Evolutionary conservation across 1,140 invertebrate genomes (phyloP).

Genomic region (Chymomyza costata): DNA sequence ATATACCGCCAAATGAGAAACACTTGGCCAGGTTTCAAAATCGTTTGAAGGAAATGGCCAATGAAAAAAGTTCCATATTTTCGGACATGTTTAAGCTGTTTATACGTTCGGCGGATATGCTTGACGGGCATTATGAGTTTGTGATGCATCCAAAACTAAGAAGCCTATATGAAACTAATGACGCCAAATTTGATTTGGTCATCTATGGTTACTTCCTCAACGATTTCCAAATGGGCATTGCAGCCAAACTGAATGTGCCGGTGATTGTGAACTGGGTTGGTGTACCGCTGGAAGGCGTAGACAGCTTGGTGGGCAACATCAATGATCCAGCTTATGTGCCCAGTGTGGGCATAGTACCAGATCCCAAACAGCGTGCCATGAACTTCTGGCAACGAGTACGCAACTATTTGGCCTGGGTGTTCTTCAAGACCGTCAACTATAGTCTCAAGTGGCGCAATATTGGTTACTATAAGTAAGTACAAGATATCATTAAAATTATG

Average conservation of each 20-base stretch:
- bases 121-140: conserved; percentile 25
- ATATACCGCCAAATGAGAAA: conserved; percentile 16
- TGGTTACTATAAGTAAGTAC: conserved; percentile 32
- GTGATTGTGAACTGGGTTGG: conserved; percentile 32
- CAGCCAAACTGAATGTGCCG: conserved; percentile 41
- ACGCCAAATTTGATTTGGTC: conserved; percentile 37
- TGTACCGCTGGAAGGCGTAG: conserved; percentile 13
- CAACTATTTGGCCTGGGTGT: conserved; percentile 9
- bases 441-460: conserved; percentile 4
- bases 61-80: conserved; percentile 9
- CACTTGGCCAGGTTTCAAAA: background rate
- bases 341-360: background rate
- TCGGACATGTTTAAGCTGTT: conserved; percentile 2
- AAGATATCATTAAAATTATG: background rate
- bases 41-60: conserved; percentile 11
- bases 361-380: conserved; percentile 2
- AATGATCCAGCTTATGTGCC: conserved; percentile 43
- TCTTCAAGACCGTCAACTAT: conserved; percentile 1
- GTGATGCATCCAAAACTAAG: conserved; percentile 23
- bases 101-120: background rate
- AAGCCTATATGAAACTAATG: conserved; percentile 19
- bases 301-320: conserved; percentile 32
- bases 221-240: conserved; percentile 36
- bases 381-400: conserved; percentile 21
- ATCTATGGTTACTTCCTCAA: conserved; percentile 38